Base-by-base conservation (phyloP, 2,888 invertebrate species). In the Clanis bilineata region DNA sequence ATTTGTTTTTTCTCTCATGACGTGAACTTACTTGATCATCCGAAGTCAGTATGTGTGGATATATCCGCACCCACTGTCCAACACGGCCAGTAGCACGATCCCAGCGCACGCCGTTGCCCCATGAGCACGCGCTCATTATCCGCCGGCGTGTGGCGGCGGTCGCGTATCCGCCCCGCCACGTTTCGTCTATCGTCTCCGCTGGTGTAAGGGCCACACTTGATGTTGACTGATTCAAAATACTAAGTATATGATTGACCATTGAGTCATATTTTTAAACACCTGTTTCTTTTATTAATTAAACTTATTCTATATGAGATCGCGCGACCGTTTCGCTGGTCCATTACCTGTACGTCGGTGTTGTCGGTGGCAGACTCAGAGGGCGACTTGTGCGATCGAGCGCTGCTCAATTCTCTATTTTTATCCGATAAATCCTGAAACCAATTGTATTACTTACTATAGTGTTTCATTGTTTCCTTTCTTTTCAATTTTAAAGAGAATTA, bases 1-100 rank as follows among this genome's bases (percentile, higher is more conserved):
- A n/a, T n/a, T n/a, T n/a, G n/a, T n/a, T n/a, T n/a, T n/a, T n/a
- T n/a, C n/a, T n/a, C n/a, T n/a, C n/a, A n/a, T n/a, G n/a, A n/a
- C n/a, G n/a, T n/a, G n/a, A n/a, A n/a, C 62, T 66, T 12, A 88
- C 90, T 73, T 86, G 86, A 58, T 90, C 85, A 23, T 86, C 82
- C 10, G 74, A 73, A 0, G 89, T 84, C 58, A 88, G 65, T 0
- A 79, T 75, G 62, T 91, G 90, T 0, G 97, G 97, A 85, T 95
- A 97, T 62, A 96, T 94, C 65, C 96, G 88, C 45, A 95, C 93
- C 96, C 97, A 97, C 43, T 95, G 95, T 0, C 97, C 97, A 63
- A 96, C 95, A 15, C 91, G 87, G 0, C 93, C 88, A 5, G 93
- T 93, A 0, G 95, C 94, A 41, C 91, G 86, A 68, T 92, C 93